Base-by-base conservation (phyloP, 2,888 invertebrate species). In the Caenorhabditis japonica region DNA sequence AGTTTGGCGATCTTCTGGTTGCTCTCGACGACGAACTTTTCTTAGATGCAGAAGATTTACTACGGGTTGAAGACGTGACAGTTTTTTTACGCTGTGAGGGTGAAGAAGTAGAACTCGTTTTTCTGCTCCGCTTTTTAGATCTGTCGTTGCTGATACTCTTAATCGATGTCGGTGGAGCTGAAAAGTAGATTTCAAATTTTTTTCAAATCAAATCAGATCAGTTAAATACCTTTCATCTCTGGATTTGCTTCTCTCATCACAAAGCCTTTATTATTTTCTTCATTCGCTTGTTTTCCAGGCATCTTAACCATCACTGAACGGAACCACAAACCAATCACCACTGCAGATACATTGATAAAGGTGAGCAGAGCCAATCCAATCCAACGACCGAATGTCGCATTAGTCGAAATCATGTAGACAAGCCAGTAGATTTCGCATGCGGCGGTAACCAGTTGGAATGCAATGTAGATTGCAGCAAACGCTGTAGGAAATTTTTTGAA, bases 361-460 rank as follows among this genome's bases (percentile, higher is more conserved):
- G 56, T 56, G 19, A 66, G 25, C n/a, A 25, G 4, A 10, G 56
- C 39, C 4, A 66, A 38, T 36, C 36, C 66, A 10, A 56, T n/a
- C 66, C 66, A 66, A 1, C 43, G 17, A 4, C 66, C 66, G 5
- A 51, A 56, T 5, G 56, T 13, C 36, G 47, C 47, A 5, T 44
- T 27, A 41, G 56, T 56, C 27, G 51, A 44, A n/a, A 66, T 66
- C 66, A 70, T 61, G 39, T 61, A 61, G 25, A 61, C n/a, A 33
- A 72, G 47, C 71, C 71, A 72, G 38, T 58, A 62, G 46, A 72
- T 12, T 17, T 72, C 71, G 34, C 62, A 58, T 12, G 46, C 10
- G 15, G 64, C 51, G 13, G 71, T 72, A 2, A 72, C 53, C n/a
- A 47, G 1, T 59, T 72, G 71, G 38, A 62, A 59, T 4, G 53